Evolutionary conservation across 2,888 invertebrate species (phyloP), one percentile per base, ranked within the genome.

Genomic region (Tholera decimalis): DNA sequence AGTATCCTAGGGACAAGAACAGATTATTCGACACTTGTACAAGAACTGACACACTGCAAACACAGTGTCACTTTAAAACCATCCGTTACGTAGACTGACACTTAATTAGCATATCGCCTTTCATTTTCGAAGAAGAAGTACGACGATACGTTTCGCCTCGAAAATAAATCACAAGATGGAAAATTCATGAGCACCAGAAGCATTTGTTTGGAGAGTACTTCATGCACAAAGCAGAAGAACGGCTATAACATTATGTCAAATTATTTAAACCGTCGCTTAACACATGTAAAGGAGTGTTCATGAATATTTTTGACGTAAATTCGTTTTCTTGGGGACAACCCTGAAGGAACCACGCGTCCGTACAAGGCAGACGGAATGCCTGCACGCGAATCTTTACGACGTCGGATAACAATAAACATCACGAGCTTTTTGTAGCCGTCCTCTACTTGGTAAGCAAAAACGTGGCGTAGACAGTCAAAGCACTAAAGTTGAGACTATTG

Each of bases 341-440:
- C 84, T 85, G 51, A 59, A 49, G 62, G 58, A 69, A 63, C 46
- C 69, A 61, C 61, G 64, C 61, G 62, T 64, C 83, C 81, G n/a
- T 81, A 86, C 80, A 86, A 77, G 84, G 85, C 68, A 47, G 73
- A 71, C 62, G 79, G 79, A 83, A 85, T 86, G 80, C 80, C 71
- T 75, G 82, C 71, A 77, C 79, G 82, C 77, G 77, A 68, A 82
- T 84, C 81, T 88, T 89, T 86, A 88, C 82, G 85, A 84, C 69
- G 56, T 65, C 74, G 81, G 84, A 84, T 85, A 81, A 88, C 87
- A 88, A 91, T 92, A 90, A 89, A 91, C 83, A 85, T 85, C 80
- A 77, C 82, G 75, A 85, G 79, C 77, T 87, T 85, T 87, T 85
- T 86, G 78, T 84, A 76, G 67, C 77, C 72, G 61, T 54, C 46